phyloP scores from a whole-genome alignment of 2,888 invertebrate species.

The Campoplex capitator region DNA sequence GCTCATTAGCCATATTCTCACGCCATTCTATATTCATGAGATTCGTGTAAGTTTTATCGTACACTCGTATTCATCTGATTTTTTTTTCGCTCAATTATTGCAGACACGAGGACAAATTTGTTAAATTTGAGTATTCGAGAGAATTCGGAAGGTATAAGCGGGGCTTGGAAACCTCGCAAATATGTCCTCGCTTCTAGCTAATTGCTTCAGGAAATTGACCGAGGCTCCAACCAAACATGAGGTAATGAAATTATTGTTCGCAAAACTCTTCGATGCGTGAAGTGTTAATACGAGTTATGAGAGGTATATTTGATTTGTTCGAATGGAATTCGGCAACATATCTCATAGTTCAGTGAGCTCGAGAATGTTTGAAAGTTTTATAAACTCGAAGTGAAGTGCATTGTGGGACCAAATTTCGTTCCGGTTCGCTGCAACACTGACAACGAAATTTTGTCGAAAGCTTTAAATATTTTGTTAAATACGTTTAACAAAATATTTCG shows the following conservation, averaged over 20 bases:
- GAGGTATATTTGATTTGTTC: slow-evolving; percentile 6
- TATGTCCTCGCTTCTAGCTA: slow-evolving; percentile 70
- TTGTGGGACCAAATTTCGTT: slow-evolving; percentile 1
- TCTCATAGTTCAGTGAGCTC: background rate
- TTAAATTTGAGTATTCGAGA: slow-evolving; percentile 32
- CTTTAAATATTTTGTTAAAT: no score
- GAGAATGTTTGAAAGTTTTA: slow-evolving; percentile 49
- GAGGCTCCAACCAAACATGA: slow-evolving; percentile 67
- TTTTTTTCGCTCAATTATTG: background rate
- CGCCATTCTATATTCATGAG: background rate
- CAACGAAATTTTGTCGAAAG: no score
- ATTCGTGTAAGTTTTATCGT: background rate
- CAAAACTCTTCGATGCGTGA: slow-evolving; percentile 3
- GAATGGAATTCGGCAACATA: background rate
- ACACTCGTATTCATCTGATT: background rate
- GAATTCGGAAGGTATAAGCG: slow-evolving; percentile 9
- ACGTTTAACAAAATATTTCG: no score
- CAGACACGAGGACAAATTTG: slow-evolving; percentile 3
- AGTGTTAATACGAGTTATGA: slow-evolving; percentile 20
- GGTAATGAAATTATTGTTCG: slow-evolving; percentile 63
- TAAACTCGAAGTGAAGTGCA: background rate
- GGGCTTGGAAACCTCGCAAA: slow-evolving; percentile 60
- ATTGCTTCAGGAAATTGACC: slow-evolving; percentile 71
- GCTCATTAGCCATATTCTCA: background rate
- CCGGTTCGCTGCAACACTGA: background rate